Conservation (phyloP, 35 echinoderm and acorn worm genomes). For the Ophioderma brevispina region DNA sequence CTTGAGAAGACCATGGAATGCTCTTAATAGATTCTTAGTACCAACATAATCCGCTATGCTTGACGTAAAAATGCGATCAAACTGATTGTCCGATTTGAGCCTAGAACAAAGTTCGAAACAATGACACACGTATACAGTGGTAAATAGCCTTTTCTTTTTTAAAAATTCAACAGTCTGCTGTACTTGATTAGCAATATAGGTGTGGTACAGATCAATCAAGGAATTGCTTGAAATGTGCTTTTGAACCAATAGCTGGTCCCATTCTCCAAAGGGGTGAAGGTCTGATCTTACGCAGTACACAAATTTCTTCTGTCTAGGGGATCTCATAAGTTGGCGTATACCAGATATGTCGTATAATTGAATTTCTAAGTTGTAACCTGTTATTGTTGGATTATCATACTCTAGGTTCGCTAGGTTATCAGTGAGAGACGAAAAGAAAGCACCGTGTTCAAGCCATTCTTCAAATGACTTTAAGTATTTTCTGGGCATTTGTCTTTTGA, state of each 20-base stretch:
- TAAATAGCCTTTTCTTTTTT: not conserved
- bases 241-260: slow-evolving; percentile 26
- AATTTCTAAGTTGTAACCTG: not conserved
- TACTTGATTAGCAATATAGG: not conserved
- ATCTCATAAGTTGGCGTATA: not conserved
- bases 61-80: slow-evolving; percentile 29
- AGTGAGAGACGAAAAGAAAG: not conserved
- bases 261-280: not conserved
- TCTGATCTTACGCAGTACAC: not conserved
- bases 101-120: not conserved
- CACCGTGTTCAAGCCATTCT: slow-evolving; percentile 20
- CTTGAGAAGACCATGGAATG: slow-evolving; percentile 9
- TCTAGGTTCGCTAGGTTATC: not conserved
- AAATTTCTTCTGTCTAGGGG: not conserved
- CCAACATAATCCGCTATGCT: slow-evolving; percentile 8
- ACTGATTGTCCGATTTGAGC: not conserved
- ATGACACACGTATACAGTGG: not conserved
- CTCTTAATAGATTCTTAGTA: not conserved
- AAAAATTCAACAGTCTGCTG: slow-evolving; percentile 1
- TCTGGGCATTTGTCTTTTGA: not conserved
- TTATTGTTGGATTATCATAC: slow-evolving; percentile 51
- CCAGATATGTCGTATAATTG: not conserved
- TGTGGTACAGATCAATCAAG: slow-evolving; percentile 44
- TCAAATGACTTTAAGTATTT: not conserved
- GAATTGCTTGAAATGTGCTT: not conserved